Conservation (phyloP, 2,888 invertebrate species). For the Ditula angustiorana region DNA sequence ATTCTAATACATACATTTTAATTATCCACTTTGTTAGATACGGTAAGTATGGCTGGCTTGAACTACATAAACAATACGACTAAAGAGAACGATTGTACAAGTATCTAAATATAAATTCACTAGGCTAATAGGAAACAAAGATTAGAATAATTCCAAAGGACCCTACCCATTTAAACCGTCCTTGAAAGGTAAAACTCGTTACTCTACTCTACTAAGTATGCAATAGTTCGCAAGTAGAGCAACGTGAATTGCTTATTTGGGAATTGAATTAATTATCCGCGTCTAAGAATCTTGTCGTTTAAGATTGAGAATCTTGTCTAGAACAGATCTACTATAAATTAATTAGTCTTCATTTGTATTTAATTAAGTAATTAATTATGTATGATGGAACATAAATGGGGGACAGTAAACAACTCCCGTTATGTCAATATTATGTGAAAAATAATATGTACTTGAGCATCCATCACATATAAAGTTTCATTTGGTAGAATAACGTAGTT, state of each 20-base stretch:
- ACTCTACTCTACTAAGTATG: constrained; percentile 1
- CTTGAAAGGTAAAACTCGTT: constrained; percentile 36
- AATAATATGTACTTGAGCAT: too few species aligned
- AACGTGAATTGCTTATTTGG: constrained; percentile 23
- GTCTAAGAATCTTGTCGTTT: background rate
- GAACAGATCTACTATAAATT: background rate
- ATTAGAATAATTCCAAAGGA: constrained; percentile 22
- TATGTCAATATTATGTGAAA: too few species aligned
- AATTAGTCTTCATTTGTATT: too few species aligned
- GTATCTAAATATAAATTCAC: background rate
- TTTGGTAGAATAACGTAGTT: too few species aligned
- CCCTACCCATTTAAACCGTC: constrained; percentile 19
- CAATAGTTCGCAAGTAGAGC: background rate
- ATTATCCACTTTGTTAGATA: too few species aligned
- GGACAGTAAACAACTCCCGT: too few species aligned
- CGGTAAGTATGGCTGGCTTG: too few species aligned
- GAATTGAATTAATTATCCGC: background rate
- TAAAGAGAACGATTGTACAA: too few species aligned
- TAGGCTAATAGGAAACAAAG: constrained; percentile 26
- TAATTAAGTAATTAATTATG: background rate
- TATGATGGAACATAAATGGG: too few species aligned
- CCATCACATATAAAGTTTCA: too few species aligned
- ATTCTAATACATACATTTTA: too few species aligned
- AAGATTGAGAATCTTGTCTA: background rate
- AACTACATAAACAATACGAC: too few species aligned